These are phyloP conservation scores for Otis tarda DNA, from an alignment of 2,113 vertebrate species.

Conservation along the genomic window DNA sequence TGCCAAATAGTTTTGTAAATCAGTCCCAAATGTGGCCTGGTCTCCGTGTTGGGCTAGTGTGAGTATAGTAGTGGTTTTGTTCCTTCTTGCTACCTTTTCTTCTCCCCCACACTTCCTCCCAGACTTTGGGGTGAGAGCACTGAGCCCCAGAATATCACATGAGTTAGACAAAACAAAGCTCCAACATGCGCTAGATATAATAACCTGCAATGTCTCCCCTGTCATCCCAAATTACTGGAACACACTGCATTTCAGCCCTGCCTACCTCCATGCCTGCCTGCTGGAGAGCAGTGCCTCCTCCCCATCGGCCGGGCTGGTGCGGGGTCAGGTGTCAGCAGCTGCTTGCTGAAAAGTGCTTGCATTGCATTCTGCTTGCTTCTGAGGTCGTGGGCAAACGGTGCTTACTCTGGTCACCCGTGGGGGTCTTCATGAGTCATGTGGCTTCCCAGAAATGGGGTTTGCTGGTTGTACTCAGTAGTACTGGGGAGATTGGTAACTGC, in stretches of 20 bases:
- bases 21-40: constrained; percentile 57
- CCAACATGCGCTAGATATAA: not conserved
- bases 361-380: fast-evolving
- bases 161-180: constrained; percentile 54
- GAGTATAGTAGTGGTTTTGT: constrained; percentile 55
- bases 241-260: not conserved
- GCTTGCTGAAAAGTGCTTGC: not conserved
- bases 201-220: constrained; percentile 41
- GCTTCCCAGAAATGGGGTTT: not conserved
- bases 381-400: not conserved
- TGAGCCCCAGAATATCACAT: constrained; percentile 1
- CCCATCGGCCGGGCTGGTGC: not conserved
- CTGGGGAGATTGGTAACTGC: not conserved
- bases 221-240: constrained; percentile 54
- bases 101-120: not conserved
- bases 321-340: not conserved
- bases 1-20: constrained; percentile 65
- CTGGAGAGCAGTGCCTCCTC: not conserved
- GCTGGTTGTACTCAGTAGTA: not conserved
- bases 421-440: not conserved
- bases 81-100: constrained; percentile 23
- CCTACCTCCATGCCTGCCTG: not conserved
- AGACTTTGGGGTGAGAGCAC: not conserved
- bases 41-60: not conserved
- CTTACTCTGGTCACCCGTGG: not conserved